Evolutionary conservation across 2,113 vertebrate species (phyloP), one percentile per base, ranked within the genome.

Genomic region (Climacteris rufus): DNA sequence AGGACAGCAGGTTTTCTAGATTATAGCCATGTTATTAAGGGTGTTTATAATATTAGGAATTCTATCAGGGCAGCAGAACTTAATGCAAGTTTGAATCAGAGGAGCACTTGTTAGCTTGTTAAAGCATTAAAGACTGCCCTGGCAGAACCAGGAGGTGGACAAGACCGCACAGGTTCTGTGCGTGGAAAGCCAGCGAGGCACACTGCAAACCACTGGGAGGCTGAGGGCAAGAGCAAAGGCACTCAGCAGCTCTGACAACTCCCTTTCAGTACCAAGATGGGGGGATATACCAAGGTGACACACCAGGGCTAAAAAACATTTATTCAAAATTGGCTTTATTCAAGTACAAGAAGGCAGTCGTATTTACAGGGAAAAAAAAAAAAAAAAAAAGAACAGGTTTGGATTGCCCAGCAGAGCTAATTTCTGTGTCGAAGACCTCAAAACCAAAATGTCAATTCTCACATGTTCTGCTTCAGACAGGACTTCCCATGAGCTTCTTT

Each of bases 31-130:
- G 82, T 79, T 89, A 95, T 91, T 96, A 96, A 94, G 87, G 86
- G 86, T 91, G 86, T 95, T 96, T 94, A 97, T 94, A 95, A 96
- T 70, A 94, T 69, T 84, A 93, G 72, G 93, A 92, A 81, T 89
- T 77, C 90, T 86, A 89, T 49, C 90, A 84, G 78, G 57, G 94
- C 50, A 90, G 92, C 87, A 64, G 69, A 84, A 87, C 25, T 8
- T 85, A 91, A 93, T 60, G 70, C 83, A 89, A 71, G 86, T 94
- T 90, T 94, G 87, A 92, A 88, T 93, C 83, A 91, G 90, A 78
- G 5, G 7, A 82, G 64, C 68, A 56, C 79, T 91, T 53, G 82
- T 94, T 91, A 89, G 93, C 71, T 94, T 11, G 16, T 94, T 94
- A 94, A 96, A 87, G 70, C 89, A 92, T 85, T 94, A 89, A 71